Conservation (phyloP, 2,797 vertebrate species). For the Gobio occitaniae region DNA sequence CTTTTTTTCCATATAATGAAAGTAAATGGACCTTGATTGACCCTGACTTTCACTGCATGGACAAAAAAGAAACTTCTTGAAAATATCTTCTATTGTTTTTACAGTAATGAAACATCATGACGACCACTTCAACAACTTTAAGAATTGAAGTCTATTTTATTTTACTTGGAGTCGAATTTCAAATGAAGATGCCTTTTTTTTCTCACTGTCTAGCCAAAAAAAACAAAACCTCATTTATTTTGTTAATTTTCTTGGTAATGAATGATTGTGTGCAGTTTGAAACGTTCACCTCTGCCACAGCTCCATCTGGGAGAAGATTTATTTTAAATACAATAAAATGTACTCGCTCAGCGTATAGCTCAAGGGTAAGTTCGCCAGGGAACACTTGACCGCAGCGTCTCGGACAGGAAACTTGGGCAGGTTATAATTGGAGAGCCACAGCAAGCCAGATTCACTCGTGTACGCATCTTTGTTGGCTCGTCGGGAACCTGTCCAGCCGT, state of each 20-base stretch:
- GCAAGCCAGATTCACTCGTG: slow-evolving; percentile 46
- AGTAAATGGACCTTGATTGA: background rate
- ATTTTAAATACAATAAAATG: slow-evolving; percentile 49
- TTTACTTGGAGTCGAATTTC: background rate
- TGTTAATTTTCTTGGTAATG: background rate
- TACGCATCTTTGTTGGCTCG: slow-evolving; percentile 40
- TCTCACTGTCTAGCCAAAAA: background rate
- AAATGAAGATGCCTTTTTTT: background rate
- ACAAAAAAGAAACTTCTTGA: background rate
- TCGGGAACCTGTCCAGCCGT: slow-evolving; percentile 41
- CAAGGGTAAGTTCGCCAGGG: slow-evolving; percentile 60
- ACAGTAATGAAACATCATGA: background rate
- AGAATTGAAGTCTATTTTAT: background rate
- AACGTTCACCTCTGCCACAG: background rate
- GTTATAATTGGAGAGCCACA: slow-evolving; percentile 66
- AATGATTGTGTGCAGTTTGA: background rate
- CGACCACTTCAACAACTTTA: background rate
- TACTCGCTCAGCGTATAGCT: slow-evolving; percentile 64
- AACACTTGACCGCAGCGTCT: slow-evolving; percentile 63
- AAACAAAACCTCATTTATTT: background rate
- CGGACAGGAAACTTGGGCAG: slow-evolving; percentile 69
- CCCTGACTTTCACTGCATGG: background rate
- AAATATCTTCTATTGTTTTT: background rate
- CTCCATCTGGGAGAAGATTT: background rate
- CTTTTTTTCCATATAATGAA: background rate